Base-by-base conservation (phyloP, 2,797 vertebrate genomes). In the Pogoniulus pusillus region DNA sequence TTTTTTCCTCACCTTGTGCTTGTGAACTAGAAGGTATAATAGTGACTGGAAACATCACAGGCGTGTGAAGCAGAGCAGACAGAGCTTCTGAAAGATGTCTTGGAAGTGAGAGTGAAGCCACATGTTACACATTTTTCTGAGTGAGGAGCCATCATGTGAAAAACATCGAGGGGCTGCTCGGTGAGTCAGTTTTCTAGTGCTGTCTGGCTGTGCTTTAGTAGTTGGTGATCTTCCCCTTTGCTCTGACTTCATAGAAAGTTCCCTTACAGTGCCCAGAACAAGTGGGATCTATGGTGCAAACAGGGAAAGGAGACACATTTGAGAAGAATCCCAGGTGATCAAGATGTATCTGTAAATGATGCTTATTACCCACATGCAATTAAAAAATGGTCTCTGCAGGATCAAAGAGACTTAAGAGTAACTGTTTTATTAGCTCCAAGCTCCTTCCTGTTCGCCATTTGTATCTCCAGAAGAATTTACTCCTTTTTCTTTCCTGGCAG, bases 321-420 rank as follows among this genome's bases (percentile, higher is more conserved):
- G 84, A 96, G 93, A 95, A 45, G 93, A 97, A 78, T 91, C 86
- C 17, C 95, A 96, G 37, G 90, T 91, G 41, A 87, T 91, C 47
- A 96, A 95, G 88, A 93, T 49, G 0, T 91, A 77, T 92, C 94
- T 30, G 81, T 96, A 53, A 97, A 93, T 3, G 6, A 10, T 4
- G 4, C 7, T n/a, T 34, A 29, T 81, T 66, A 57, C 17, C 14
- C n/a, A 53, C 5, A 8, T 63, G 63, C 37, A 70, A 3, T 47
- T 69, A 47, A 72, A 70, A 59, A 51, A 8, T 37, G 47, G 45
- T 26, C 12, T 49, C 37, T 35, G 34, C 10, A 32, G 39, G 13
- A 35, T 43, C n/a, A 51, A 13, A 29, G 35, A 17, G 22, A 27
- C n/a, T 79, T 35, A 26, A 57, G 29, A 73, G 73, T 68, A 68